Conservation (phyloP, 2,888 invertebrate genomes). For the Hoplodrina ambigua region DNA sequence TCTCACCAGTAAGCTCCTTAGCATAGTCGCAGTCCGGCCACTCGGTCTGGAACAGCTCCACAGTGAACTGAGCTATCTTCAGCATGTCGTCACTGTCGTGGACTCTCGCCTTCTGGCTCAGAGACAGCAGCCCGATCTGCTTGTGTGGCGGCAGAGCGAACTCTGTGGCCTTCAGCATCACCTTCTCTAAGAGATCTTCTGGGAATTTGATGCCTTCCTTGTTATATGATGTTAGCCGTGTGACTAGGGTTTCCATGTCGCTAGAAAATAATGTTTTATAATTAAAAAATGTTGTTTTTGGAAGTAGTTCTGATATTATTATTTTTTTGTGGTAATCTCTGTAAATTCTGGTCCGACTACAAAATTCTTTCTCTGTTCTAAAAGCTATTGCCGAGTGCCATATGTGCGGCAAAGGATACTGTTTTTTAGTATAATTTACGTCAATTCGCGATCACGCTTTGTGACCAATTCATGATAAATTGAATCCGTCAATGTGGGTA, state of each 20-base stretch:
- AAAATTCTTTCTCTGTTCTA: too few species aligned
- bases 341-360: too few species aligned
- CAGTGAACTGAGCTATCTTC: conserved; percentile 74
- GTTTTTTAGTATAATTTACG: too few species aligned
- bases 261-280: conserved; percentile 63
- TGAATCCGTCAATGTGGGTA: too few species aligned
- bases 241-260: conserved; percentile 72
- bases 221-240: conserved; percentile 76
- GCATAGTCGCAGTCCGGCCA: conserved; percentile 73
- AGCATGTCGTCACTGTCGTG: conserved; percentile 69
- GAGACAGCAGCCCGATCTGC: conserved; percentile 76
- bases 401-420: too few species aligned
- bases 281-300: too few species aligned
- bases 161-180: conserved; percentile 66
- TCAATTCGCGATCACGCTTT: too few species aligned
- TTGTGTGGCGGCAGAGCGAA: conserved; percentile 76
- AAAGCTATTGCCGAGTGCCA: too few species aligned
- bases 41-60: conserved; percentile 75
- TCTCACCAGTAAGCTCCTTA: conserved; percentile 72
- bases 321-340: too few species aligned
- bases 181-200: conserved; percentile 71
- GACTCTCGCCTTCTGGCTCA: conserved; percentile 67
- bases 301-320: too few species aligned
- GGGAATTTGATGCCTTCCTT: conserved; percentile 78
- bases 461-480: too few species aligned